Conservation (phyloP, 2,113 vertebrate genomes). For the Aramus guarauna region DNA sequence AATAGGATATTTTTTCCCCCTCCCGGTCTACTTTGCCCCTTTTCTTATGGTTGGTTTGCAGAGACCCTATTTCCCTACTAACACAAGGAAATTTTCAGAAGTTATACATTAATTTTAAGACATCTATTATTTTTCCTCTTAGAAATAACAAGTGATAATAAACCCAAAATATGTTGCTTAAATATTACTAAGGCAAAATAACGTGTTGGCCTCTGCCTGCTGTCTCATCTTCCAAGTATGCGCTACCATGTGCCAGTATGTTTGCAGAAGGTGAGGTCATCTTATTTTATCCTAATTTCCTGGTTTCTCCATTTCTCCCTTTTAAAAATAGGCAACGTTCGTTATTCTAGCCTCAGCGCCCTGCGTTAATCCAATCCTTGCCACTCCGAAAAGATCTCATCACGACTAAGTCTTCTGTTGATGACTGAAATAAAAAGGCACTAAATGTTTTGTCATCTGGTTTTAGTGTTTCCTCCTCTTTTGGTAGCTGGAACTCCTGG, state of each 20-base stretch:
- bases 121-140: neutral
- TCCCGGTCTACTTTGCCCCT: neutral
- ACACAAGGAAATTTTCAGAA: neutral
- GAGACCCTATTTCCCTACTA: neutral
- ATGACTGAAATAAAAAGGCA: too few relatives aligned
- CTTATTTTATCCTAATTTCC: neutral
- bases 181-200: neutral
- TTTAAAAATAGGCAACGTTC: neutral
- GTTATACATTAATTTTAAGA: neutral
- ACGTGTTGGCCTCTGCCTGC: neutral
- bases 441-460: neutral
- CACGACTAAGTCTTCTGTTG: neutral
- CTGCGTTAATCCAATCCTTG: neutral
- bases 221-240: neutral
- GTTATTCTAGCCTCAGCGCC: neutral
- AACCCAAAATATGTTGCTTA: neutral
- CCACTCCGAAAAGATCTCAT: neutral
- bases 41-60: neutral
- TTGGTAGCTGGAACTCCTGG: neutral
- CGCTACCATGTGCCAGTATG: neutral
- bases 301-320: neutral
- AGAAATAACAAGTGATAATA: neutral
- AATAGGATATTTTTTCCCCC: rapidly evolving
- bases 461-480: neutral
- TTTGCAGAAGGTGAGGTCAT: neutral